Conservation (phyloP, 2,888 invertebrate genomes). For the Ypsolopha scabrella region DNA sequence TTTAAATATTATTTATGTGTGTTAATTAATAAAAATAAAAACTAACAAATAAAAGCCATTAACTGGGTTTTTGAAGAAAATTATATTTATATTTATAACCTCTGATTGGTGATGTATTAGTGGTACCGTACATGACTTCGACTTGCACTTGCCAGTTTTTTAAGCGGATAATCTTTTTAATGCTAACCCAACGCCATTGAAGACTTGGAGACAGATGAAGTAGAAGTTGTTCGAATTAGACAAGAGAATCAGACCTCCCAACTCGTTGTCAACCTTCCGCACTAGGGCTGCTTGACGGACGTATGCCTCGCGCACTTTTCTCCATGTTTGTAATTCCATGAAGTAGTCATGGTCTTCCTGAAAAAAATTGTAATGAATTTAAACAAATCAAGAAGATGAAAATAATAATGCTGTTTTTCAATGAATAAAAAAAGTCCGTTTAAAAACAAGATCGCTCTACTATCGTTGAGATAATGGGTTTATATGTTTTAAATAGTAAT, state of each 20-base stretch:
- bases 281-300: conserved; percentile 66
- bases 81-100: no score
- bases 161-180: not conserved
- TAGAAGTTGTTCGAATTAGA: conserved; percentile 73
- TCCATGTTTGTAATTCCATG: conserved; percentile 43
- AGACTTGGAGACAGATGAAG: conserved; percentile 74
- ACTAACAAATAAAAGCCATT: no score
- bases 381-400: no score
- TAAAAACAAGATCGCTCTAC: no score
- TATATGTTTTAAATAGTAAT: no score
- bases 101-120: not conserved
- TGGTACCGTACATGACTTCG: not conserved
- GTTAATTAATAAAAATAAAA: no score
- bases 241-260: conserved; percentile 68
- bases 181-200: conserved; percentile 66
- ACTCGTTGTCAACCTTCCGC: conserved; percentile 59
- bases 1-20: no score
- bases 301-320: conserved; percentile 70
- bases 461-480: no score
- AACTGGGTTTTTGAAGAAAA: no score
- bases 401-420: no score
- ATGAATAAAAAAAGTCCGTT: no score
- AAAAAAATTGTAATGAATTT: not conserved
- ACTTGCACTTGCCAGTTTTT: not conserved
- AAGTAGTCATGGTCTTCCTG: not conserved